phyloP scores from a whole-genome alignment of 2,113 vertebrate genomes.

The Enhydra lutris region DNA sequence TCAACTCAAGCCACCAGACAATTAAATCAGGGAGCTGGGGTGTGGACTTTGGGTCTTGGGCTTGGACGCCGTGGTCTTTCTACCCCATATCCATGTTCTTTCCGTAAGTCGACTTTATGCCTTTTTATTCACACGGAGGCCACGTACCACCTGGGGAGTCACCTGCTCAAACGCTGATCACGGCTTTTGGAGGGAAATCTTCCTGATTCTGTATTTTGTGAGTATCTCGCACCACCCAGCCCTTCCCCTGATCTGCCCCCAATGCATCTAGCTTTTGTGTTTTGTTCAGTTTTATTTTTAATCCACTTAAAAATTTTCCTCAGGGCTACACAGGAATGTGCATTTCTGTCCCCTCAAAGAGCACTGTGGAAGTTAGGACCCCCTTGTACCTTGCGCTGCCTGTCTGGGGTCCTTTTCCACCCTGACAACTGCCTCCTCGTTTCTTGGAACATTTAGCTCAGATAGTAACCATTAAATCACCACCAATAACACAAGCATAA shows the following conservation, averaged over 20 bases:
- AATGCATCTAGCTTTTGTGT: background rate
- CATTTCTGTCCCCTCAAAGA: background rate
- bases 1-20: rapidly evolving
- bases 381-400: rapidly evolving
- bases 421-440: rapidly evolving
- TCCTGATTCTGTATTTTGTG: background rate
- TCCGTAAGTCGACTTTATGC: rapidly evolving
- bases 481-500: background rate
- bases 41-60: background rate
- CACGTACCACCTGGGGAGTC: rapidly evolving
- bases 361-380: rapidly evolving
- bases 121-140: background rate
- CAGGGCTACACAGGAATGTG: background rate
- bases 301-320: background rate
- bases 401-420: background rate
- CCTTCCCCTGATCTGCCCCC: background rate
- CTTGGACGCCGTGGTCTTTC: background rate
- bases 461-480: background rate
- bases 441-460: background rate
- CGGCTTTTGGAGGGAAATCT: background rate
- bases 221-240: rapidly evolving
- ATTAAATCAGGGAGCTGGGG: rapidly evolving
- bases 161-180: rapidly evolving
- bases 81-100: background rate
- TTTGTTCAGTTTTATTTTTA: background rate